Evolutionary conservation across 2,113 vertebrate genomes (phyloP).

Genomic region (Regulus satrapa): DNA sequence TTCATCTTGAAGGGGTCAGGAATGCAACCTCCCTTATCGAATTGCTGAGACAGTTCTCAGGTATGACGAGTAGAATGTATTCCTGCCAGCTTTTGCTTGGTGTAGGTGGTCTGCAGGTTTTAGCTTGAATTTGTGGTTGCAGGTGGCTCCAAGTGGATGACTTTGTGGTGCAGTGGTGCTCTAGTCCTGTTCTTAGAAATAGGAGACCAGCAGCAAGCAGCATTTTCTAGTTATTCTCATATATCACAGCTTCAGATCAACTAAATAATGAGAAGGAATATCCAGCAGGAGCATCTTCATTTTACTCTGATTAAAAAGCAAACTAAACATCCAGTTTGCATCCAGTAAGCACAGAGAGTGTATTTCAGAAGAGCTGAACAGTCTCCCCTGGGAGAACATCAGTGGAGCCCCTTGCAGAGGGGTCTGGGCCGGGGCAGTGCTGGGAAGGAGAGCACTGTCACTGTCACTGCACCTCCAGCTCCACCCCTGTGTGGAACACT

Average conservation of each 20-base stretch:
- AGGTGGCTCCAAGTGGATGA: background rate
- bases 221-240: background rate
- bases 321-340: background rate
- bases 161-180: background rate
- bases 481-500: background rate
- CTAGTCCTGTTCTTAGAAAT: background rate
- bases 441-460: background rate
- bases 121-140: conserved; percentile 14
- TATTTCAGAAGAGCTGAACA: background rate
- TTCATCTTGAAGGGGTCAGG: background rate
- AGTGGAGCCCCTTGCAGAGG: background rate
- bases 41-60: background rate
- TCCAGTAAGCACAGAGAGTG: background rate
- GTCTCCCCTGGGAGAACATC: background rate
- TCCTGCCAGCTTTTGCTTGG: background rate
- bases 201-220: background rate
- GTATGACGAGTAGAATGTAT: background rate
- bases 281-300: background rate
- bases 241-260: background rate
- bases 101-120: background rate
- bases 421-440: background rate
- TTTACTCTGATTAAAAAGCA: background rate
- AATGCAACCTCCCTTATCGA: background rate
- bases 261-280: background rate
- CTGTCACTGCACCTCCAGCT: background rate